A percentile compares a stretch with the other conserved stretches of the same genome.
phyloP scores from a whole-genome alignment of 2,113 vertebrate genomes.

The Apaloderma vittatum region DNA sequence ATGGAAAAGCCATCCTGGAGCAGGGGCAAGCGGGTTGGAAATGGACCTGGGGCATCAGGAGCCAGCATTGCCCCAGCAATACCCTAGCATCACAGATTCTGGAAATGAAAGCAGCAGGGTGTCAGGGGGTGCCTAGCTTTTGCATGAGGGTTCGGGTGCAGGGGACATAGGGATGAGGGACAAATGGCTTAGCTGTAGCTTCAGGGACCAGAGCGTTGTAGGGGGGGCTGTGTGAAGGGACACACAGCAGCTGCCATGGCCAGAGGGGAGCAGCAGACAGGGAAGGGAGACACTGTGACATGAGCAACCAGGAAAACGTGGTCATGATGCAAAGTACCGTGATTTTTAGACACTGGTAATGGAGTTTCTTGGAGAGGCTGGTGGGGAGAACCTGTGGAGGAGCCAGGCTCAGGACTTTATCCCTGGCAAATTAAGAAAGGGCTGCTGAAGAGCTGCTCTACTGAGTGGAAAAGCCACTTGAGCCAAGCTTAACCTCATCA shows the following conservation, averaged over 20 bases:
- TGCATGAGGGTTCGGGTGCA: neutral
- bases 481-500: conserved; percentile 28
- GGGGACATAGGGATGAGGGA: neutral
- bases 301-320: neutral
- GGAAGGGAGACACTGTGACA: neutral
- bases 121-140: accelerated
- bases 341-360: neutral
- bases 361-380: neutral
- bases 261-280: neutral
- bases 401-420: neutral
- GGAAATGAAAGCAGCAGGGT: neutral
- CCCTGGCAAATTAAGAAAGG: neutral
- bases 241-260: neutral
- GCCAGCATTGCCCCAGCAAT: neutral
- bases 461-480: neutral
- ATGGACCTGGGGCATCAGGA: accelerated
- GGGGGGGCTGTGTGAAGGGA: neutral
- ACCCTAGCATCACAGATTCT: neutral
- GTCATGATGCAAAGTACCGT: neutral
- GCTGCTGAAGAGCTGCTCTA: conserved; percentile 27
- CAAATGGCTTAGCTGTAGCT: neutral
- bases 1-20: neutral
- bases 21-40: neutral
- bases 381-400: accelerated
- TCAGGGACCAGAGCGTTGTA: neutral